Percentiles rank a stretch among this genome's conserved stretches.
phyloP scores from a whole-genome alignment of 64 coral and sea anemone genomes.

The Acropora yongei region DNA sequence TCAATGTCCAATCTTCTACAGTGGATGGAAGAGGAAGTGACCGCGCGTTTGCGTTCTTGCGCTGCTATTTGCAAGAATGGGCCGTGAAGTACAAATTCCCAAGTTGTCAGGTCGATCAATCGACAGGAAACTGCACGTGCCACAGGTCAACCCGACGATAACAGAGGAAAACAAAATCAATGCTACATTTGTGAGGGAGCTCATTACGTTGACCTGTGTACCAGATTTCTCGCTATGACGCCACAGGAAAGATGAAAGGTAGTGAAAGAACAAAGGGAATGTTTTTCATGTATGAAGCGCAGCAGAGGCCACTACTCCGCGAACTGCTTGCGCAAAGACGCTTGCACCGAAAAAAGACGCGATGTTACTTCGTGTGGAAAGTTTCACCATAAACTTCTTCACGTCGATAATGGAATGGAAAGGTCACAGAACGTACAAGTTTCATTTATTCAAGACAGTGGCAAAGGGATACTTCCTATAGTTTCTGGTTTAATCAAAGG shows the following conservation, averaged over 20 bases:
- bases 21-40: conserved; percentile 73
- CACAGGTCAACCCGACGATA: neutral
- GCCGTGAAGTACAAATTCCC: neutral
- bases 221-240: conserved; percentile 61
- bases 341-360: conserved; percentile 34
- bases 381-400: conserved; percentile 70
- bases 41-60: conserved; percentile 53
- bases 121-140: neutral
- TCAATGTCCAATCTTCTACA: conserved; percentile 52
- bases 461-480: conserved; percentile 46
- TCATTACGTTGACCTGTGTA: conserved; percentile 72
- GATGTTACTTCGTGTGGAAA: conserved; percentile 50
- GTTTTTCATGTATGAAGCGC: conserved; percentile 66
- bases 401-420: neutral
- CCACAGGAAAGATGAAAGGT: conserved; percentile 65
- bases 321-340: conserved; percentile 60
- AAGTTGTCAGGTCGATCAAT: neutral
- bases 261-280: conserved; percentile 74
- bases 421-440: neutral
- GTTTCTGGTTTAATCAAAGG: conserved; percentile 22
- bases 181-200: conserved; percentile 66
- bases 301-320: conserved; percentile 61
- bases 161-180: neutral
- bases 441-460: conserved; percentile 16
- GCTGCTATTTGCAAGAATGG: conserved; percentile 64